Evolutionary conservation across 35 echinoderm and acorn worm species (phyloP), one percentile per base, ranked within the genome.

Genomic region (Amphiura filiformis): DNA sequence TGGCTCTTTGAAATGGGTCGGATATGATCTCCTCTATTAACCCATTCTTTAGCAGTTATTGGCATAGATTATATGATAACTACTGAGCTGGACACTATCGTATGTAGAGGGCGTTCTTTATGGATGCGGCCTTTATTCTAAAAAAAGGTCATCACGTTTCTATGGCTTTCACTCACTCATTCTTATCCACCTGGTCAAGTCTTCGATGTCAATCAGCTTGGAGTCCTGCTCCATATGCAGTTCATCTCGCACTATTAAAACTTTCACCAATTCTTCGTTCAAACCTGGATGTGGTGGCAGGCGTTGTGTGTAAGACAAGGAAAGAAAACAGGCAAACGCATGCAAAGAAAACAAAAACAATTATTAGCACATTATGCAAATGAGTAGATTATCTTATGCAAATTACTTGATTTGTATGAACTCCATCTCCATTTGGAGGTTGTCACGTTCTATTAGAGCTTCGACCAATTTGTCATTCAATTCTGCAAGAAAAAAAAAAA

Each of bases 101-200:
- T 3, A 70, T 23, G 26, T 70, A 2, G 28, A 26, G 61, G 61
- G 61, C 17, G 61, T 23, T 3, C 61, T n/a, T 3, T 70, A 13
- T 11, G 61, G 61, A 70, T 70, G 61, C 61, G 28, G 61, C 61
- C 61, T 70, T 26, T 70, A 23, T 3, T 70, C 61, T 52, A 52
- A 7, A 30, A 15, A 18, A 70, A 70, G 15, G 4, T 70, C 28
- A 23, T 70, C 61, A 70, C 61, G 26, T 70, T 70, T 61, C 65
- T 61, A 85, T 61, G 44, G 56, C 65, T 94, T 49, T 75, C 57
- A 99, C 96, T 92, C 93, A 99, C 96, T 99, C 96, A 99, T 99
- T 86, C 93, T 81, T 75, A 99, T 99, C 96, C 96, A 99, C 96
- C 96, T 99, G 32, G 93, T 94, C 26, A 99, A 80, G 82, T 99